phyloP scores from a whole-genome alignment of 2,797 vertebrate species.

The Brachymystax lenok region DNA sequence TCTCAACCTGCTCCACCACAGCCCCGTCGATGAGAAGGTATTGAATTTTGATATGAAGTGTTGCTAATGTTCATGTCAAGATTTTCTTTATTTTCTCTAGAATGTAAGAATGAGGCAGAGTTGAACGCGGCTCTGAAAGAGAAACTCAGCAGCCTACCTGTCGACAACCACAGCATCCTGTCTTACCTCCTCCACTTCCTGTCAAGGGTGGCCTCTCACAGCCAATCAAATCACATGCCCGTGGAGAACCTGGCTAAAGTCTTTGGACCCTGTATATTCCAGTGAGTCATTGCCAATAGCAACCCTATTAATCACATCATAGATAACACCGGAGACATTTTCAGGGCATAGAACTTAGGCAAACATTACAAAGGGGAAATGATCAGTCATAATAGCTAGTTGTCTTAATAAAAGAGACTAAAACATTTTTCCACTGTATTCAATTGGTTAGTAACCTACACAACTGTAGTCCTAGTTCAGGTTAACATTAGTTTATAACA shows the following conservation, averaged over 20 bases:
- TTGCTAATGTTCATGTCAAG: not conserved
- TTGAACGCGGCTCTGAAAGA: slow-evolving; percentile 64
- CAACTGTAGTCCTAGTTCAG: not conserved
- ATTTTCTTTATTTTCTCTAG: slow-evolving; percentile 39
- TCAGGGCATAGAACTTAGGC: slow-evolving; percentile 13
- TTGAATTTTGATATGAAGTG: not conserved
- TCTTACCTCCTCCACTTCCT: slow-evolving; percentile 80
- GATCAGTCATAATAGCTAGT: slow-evolving; percentile 4
- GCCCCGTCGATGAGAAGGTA: no score
- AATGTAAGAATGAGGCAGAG: slow-evolving; percentile 36
- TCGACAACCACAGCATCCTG: slow-evolving; percentile 69
- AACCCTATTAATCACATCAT: slow-evolving; percentile 15
- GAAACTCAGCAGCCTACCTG: slow-evolving; percentile 68
- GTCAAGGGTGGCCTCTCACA: slow-evolving; percentile 69
- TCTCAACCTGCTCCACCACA: no score
- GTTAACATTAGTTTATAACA: slow-evolving; percentile 10
- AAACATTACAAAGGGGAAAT: slow-evolving; percentile 10
- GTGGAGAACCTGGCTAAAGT: slow-evolving; percentile 79
- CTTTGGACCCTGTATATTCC: slow-evolving; percentile 82
- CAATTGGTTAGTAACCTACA: not conserved
- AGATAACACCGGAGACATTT: slow-evolving; percentile 1
- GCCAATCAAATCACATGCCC: slow-evolving; percentile 81
- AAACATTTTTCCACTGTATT: not conserved
- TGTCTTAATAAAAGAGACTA: not conserved
- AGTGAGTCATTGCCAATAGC: slow-evolving; percentile 64